These are phyloP conservation scores for Drosophila varians DNA, from an alignment of 1,140 invertebrate species.

Conservation along the genomic window DNA sequence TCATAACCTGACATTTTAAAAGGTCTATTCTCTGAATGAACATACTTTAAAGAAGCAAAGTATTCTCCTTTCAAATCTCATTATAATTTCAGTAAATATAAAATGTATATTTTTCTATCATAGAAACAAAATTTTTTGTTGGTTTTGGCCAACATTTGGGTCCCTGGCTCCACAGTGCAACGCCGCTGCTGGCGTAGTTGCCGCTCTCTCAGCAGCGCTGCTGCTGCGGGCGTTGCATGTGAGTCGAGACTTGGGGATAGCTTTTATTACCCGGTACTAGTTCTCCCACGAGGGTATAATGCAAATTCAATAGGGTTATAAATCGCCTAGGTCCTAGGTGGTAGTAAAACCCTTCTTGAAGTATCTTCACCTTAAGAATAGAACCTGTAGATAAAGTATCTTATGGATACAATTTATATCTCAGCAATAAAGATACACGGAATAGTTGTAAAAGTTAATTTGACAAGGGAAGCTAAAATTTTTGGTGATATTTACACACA, in stretches of 20 bases:
- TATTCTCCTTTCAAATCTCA: too few species aligned
- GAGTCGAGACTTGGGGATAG: conserved; percentile 42
- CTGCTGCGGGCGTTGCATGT: conserved; percentile 55
- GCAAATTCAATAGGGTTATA: neutral
- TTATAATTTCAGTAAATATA: too few species aligned
- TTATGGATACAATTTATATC: neutral
- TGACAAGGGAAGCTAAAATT: too few species aligned
- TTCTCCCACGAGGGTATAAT: conserved; percentile 13
- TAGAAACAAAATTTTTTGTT: too few species aligned
- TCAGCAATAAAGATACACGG: neutral
- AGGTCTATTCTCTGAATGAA: too few species aligned
- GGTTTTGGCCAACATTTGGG: neutral
- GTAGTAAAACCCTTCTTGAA: neutral
- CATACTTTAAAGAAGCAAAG: too few species aligned
- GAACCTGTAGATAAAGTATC: neutral
- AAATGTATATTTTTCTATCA: too few species aligned
- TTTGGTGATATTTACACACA: too few species aligned
- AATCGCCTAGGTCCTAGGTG: neutral
- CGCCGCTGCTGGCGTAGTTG: conserved; percentile 21
- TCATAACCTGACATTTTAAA: too few species aligned
- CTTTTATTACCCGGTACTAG: conserved; percentile 43
- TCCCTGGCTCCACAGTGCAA: conserved; percentile 36
- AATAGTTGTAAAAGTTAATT: too few species aligned
- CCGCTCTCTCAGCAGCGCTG: conserved; percentile 40
- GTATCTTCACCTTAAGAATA: too few species aligned